Base-by-base conservation (phyloP, 2,113 vertebrate species). In the Gila orcuttii region DNA sequence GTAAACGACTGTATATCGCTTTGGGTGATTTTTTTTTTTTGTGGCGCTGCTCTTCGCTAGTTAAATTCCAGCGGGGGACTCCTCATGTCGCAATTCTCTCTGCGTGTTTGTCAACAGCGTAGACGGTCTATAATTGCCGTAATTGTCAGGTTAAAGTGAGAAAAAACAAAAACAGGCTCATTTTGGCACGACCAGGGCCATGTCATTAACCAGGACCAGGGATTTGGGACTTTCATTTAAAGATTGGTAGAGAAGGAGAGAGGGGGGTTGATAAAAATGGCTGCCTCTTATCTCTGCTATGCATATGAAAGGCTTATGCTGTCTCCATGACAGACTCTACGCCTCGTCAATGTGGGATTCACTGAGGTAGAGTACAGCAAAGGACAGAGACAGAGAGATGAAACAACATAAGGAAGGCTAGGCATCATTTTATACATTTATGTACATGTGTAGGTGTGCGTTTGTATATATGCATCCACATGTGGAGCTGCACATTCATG, bases 301-400 rank as follows among this genome's bases (percentile, higher is more conserved):
- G 93, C 93, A 95, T 94, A 93, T 95, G 94, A 95, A 95, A 95
- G 93, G 94, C 94, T 94, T 94, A 94, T 88, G 91, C 88, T 86
- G 93, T 93, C 93, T 93, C 90, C 80, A 88, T 94, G 93, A 93
- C 93, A 95, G 92, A 94, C 91, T 93, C 89, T 89, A 91, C 60
- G 90, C 91, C 93, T 93, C 90, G 90, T 93, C 93, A 89, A 90
- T 87, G 81, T 78, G 91, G 93, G 93, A 94, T 94, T 95, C 93
- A 90, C 91, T 88, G 88, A 91, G 92, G 90, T 92, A 92, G 86
- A 89, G 89, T 89, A 90, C 89, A 91, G 89, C 87, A 85, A 50
- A 78, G 60, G 45, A 69, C 25, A 78, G 60, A 45, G 17, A 42
- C 15, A 57, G 52, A 33, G 28, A 74, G 62, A 60, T 82, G 42